Conservation (phyloP, 2,888 invertebrate genomes). For the Xylophagus ater region DNA sequence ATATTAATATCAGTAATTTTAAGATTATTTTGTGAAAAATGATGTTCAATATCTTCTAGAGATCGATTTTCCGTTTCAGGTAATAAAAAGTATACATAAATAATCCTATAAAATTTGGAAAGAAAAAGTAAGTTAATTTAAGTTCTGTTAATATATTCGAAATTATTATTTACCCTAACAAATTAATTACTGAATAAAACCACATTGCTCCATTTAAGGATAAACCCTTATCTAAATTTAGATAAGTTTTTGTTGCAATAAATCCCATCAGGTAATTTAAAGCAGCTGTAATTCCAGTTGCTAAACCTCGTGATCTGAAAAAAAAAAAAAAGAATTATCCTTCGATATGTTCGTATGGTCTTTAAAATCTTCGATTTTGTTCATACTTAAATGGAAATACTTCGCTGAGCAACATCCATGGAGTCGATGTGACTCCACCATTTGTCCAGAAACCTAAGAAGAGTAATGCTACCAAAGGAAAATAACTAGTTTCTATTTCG, state of each 20-base stretch:
- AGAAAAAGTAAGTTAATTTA: background rate
- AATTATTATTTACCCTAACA: slow-evolving; percentile 31
- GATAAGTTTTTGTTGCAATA: slow-evolving; percentile 44
- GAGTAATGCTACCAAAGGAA: slow-evolving; percentile 28
- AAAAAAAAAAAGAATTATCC: slow-evolving; percentile 4
- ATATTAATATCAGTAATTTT: slow-evolving; percentile 19
- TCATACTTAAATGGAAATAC: slow-evolving; percentile 47
- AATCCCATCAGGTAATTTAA: slow-evolving; percentile 44
- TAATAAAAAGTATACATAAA: slow-evolving; percentile 43
- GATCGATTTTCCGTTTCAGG: slow-evolving; percentile 45
- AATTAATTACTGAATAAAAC: slow-evolving; percentile 40
- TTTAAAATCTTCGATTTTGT: no score
- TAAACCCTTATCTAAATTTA: slow-evolving; percentile 39
- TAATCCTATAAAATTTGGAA: slow-evolving; percentile 19
- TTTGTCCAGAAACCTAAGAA: slow-evolving; percentile 13
- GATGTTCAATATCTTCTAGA: slow-evolving; percentile 20
- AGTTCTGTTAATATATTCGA: background rate
- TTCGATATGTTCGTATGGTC: no score
- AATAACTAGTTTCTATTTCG: background rate
- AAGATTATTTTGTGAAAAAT: slow-evolving; percentile 19
- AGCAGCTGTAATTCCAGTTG: slow-evolving; percentile 40
- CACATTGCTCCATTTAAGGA: slow-evolving; percentile 43
- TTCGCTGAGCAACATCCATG: slow-evolving; percentile 47
- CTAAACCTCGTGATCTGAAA: slow-evolving; percentile 19
- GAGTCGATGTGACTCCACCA: slow-evolving; percentile 36